Evolutionary conservation across 2,113 vertebrate species (phyloP), one percentile per base, ranked within the genome.

Genomic region (Lutjanus erythropterus): DNA sequence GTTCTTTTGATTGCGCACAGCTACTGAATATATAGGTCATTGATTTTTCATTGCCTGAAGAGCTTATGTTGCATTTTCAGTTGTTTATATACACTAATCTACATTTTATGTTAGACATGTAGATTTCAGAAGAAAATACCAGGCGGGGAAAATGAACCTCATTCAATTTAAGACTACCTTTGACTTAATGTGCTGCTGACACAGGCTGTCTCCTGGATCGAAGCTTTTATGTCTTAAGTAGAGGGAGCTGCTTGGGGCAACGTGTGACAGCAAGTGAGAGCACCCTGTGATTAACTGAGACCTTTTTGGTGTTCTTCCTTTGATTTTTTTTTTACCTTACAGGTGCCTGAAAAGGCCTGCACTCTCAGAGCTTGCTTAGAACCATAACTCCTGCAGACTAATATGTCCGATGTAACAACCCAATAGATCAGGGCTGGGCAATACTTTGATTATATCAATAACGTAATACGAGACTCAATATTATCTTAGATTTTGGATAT

Each of bases 221-320:
- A 37, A 75, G 75, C 71, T 89, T 89, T 92, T 75, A 81, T 90
- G 80, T 84, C 15, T 16, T 81, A 55, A 81, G 74, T 83, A 79
- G 70, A 82, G 71, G 80, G 75, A 88, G 78, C 67, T 60, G 78
- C 88, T 90, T 19, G 60, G 68, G 68, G 77, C 81, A 64, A 79
- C 21, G 11, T 71, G 80, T 80, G 85, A 86, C 61, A 68, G 80
- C 72, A 62, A 62, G 77, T 59, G 79, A 80, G 73, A 52, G 61
- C 66, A 59, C 78, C 86, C 86, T 85, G 82, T 93, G 72, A 93
- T 91, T 91, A 92, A 49, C 80, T 80, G 12, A 65, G 89, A 46
- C 68, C 80, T 84, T 83, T 86, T 70, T 85, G 75, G 46, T 85
- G 49, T 29, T 72, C 6, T 50, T 75, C 64, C 84, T 92, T 90